Conservation (phyloP, 2,888 invertebrate species). For the Phaonia tiefii region DNA sequence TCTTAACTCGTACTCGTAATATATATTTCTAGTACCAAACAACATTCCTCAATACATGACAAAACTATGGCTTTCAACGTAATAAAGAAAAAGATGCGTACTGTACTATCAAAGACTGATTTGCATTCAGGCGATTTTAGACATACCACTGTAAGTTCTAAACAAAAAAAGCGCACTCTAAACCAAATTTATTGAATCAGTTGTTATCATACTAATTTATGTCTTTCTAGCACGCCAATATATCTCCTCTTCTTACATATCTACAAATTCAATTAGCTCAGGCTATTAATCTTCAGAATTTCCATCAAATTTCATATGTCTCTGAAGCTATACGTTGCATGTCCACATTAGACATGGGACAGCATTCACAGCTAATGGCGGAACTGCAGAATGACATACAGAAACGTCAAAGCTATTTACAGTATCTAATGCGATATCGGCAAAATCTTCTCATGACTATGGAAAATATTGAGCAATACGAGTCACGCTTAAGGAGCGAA, state of each 20-base stretch:
- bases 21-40: constrained; percentile 23
- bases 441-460: constrained; percentile 89
- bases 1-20: too few relatives aligned
- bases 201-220: background rate
- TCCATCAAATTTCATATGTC: constrained; percentile 88
- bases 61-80: constrained; percentile 76
- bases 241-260: constrained; percentile 84
- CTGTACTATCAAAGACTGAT: constrained; percentile 94
- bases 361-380: constrained; percentile 87
- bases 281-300: constrained; percentile 89
- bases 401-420: constrained; percentile 88
- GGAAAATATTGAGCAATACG: constrained; percentile 86
- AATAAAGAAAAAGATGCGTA: constrained; percentile 91
- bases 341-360: constrained; percentile 85
- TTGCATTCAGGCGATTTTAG: constrained; percentile 85
- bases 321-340: constrained; percentile 92
- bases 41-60: constrained; percentile 70
- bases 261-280: constrained; percentile 90
- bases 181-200: background rate
- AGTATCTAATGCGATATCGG: constrained; percentile 90
- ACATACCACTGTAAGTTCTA: constrained; percentile 82
- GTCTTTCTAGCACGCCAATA: constrained; percentile 73
- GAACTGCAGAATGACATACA: constrained; percentile 89
- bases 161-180: too few relatives aligned
- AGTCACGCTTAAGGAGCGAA: constrained; percentile 84